These are phyloP conservation scores for Muscicapa striata DNA, from an alignment of 2,797 vertebrate species.

Conservation along the genomic window DNA sequence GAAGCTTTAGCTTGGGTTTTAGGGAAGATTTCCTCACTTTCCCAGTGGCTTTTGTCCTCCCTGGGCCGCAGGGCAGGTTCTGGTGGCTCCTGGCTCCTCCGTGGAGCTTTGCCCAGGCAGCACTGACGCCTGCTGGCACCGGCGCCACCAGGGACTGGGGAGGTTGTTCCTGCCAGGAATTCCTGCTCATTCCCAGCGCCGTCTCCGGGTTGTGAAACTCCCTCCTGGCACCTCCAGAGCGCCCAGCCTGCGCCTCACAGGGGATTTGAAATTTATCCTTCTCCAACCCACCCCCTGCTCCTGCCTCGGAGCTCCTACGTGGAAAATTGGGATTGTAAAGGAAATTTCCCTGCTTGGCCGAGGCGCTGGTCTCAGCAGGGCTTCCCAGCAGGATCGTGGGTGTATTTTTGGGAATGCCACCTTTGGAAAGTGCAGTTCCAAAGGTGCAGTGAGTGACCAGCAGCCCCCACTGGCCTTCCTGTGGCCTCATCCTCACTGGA, in stretches of 20 bases:
- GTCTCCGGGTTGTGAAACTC: neutral
- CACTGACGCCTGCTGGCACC: neutral
- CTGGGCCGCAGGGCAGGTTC: neutral
- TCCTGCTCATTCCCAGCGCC: neutral
- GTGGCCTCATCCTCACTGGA: too few species aligned
- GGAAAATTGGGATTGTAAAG: neutral
- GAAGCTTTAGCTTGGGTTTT: neutral
- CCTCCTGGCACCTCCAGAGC: neutral
- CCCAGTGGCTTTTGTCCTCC: too few species aligned
- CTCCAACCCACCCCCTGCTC: neutral
- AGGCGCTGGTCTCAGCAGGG: too few species aligned
- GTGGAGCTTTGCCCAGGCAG: neutral
- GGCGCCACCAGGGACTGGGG: neutral
- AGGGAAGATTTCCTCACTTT: neutral
- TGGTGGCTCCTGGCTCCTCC: neutral
- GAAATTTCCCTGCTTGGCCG: neutral
- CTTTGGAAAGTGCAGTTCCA: neutral
- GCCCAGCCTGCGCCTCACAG: fast-evolving
- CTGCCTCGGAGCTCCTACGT: fast-evolving
- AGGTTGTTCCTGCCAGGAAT: neutral
- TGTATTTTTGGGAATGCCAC: neutral
- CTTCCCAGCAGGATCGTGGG: neutral
- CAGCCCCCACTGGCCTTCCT: neutral
- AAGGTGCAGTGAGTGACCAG: too few species aligned
- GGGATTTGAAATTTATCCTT: neutral